Percentiles rank a stretch among this genome's conserved stretches.
Conservation (phyloP, 2,797 vertebrate genomes). For the Malurus splendens region DNA sequence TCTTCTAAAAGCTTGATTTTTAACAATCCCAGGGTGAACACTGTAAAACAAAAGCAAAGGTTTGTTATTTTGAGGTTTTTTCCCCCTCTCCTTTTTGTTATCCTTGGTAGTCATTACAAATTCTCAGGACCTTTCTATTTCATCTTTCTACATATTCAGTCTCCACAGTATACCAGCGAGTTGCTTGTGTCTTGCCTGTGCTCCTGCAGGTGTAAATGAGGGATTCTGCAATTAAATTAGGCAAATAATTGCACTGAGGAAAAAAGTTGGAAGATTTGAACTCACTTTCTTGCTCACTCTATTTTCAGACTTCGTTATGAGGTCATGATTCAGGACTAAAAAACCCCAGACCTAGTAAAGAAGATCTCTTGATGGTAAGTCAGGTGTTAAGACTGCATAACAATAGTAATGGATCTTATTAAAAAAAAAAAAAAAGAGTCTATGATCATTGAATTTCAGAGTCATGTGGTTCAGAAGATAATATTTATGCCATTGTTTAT, state of each 20-base stretch:
- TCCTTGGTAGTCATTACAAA: not conserved
- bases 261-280: not conserved
- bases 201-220: not conserved
- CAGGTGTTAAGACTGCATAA: not conserved
- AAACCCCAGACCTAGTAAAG: rapidly evolving
- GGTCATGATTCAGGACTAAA: not conserved
- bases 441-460: not conserved
- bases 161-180: rapidly evolving
- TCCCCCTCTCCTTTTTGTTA: rapidly evolving
- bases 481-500: not conserved
- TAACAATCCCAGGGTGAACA: not conserved
- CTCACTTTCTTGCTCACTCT: rapidly evolving
- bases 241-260: not conserved
- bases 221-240: not conserved
- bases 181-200: not conserved
- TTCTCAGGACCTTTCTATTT: not conserved
- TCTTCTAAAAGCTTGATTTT: not conserved
- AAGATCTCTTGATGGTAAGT: not conserved
- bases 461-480: not conserved
- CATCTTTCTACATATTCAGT: not conserved
- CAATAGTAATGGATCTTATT: not conserved
- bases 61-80: not conserved
- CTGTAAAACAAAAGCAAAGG: not conserved
- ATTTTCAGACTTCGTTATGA: not conserved
- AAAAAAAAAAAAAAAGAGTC: not conserved